Evolutionary conservation across 2,113 vertebrate species (phyloP).

Genomic region (Sylvilagus bachmani): DNA sequence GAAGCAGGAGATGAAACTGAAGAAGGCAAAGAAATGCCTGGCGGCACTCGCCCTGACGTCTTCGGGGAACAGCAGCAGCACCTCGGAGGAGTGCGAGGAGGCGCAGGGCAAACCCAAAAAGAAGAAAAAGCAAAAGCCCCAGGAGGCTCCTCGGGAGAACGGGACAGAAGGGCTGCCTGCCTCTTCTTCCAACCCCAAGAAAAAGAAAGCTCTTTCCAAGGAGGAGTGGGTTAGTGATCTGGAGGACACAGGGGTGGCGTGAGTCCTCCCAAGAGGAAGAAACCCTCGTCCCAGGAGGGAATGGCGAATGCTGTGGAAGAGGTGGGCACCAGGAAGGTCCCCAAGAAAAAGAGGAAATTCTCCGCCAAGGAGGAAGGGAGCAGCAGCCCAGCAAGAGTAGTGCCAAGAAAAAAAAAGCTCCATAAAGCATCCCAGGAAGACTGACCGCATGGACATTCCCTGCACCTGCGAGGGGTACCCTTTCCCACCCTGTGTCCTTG

Average conservation of each 20-base stretch:
- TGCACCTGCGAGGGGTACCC: background rate
- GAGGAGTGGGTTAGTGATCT: too few species aligned
- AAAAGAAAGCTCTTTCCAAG: slow-evolving; percentile 74
- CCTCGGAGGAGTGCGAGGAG: slow-evolving; percentile 72
- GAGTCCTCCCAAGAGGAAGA: too few species aligned
- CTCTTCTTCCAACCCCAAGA: slow-evolving; percentile 83
- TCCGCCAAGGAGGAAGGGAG: slow-evolving; percentile 73
- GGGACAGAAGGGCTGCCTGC: slow-evolving; percentile 77
- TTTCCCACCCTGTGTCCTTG: background rate
- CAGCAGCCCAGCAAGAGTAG: slow-evolving; percentile 46
- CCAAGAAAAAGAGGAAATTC: too few species aligned
- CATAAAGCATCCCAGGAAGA: too few species aligned
- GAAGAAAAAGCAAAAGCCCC: slow-evolving; percentile 83
- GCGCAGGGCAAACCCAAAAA: slow-evolving; percentile 85
- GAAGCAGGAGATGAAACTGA: slow-evolving; percentile 95
- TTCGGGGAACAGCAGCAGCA: slow-evolving; percentile 73
- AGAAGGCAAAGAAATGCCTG: slow-evolving; percentile 90
- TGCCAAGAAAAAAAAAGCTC: slow-evolving; percentile 75
- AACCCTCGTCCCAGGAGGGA: too few species aligned
- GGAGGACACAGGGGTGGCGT: too few species aligned
- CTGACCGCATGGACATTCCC: too few species aligned
- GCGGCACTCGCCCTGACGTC: slow-evolving; percentile 85
- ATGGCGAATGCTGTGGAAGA: too few species aligned
- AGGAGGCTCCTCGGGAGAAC: slow-evolving; percentile 83
- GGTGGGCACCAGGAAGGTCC: too few species aligned